Evolutionary conservation across 2,888 invertebrate genomes (phyloP).

Genomic region (Scaptomyza caliginosa): DNA sequence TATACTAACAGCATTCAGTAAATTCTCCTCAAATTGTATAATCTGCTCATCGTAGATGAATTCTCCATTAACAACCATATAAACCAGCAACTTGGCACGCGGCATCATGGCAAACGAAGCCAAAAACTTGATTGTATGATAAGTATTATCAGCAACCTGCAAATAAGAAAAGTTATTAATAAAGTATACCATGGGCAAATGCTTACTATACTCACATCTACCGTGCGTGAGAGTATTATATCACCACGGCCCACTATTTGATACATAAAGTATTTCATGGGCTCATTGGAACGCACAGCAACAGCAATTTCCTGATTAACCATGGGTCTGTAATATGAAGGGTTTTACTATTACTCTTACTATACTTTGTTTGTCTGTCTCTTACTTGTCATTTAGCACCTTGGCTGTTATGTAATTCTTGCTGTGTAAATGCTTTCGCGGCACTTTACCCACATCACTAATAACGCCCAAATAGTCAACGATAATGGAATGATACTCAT

Average conservation of each 20-base stretch:
- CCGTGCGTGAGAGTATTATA: slow-evolving; percentile 90
- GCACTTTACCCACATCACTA: slow-evolving; percentile 82
- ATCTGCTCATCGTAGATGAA: slow-evolving; percentile 94
- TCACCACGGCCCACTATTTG: slow-evolving; percentile 94
- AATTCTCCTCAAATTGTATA: slow-evolving; percentile 90
- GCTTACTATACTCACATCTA: slow-evolving; percentile 85
- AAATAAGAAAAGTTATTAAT: neutral
- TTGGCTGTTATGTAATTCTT: slow-evolving; percentile 84
- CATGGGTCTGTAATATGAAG: slow-evolving; percentile 83
- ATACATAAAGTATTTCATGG: slow-evolving; percentile 91
- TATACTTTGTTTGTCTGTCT: neutral
- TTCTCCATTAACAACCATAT: slow-evolving; percentile 90
- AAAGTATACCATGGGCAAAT: neutral
- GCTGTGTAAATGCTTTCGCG: slow-evolving; percentile 78
- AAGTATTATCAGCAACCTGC: slow-evolving; percentile 79
- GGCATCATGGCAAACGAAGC: slow-evolving; percentile 93
- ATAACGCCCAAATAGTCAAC: slow-evolving; percentile 90
- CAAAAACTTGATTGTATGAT: slow-evolving; percentile 85
- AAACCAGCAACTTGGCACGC: slow-evolving; percentile 92
- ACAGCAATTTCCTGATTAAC: slow-evolving; percentile 91
- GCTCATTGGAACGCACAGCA: slow-evolving; percentile 90
- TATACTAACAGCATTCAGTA: slow-evolving; percentile 91
- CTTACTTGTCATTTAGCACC: slow-evolving; percentile 85
- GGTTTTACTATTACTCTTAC: no score
- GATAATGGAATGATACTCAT: slow-evolving; percentile 82